Base-by-base conservation (phyloP, 2,888 invertebrate species). In the Ptychoptera albimana region DNA sequence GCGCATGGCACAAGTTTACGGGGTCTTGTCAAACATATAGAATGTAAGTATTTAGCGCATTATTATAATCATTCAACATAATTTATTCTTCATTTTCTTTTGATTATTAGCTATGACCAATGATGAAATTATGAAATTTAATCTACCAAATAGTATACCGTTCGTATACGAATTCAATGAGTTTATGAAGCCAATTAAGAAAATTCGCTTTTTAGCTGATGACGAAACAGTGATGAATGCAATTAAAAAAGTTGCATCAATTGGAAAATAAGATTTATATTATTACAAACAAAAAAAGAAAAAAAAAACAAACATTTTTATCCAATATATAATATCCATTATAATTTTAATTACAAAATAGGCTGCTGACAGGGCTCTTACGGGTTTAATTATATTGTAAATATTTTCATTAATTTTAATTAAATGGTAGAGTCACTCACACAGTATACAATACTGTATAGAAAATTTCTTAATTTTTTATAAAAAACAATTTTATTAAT, bases 1-100 rank as follows among this genome's bases (percentile, higher is more conserved):
- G 88, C 88, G 34, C 89, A 89, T 57, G 88, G 88, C 45, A 89
- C 88, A 67, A 87, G 86, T 60, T 72, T 89, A 45, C 71, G 88
- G 56, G 88, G 87, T 52, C 84, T 89, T 55, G 86, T 89, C 2
- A 89, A 88, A 64, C 83, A 87, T 71, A 75, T 89, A 61, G 87
- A 88, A 60, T 70, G 83, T 83, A 66, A 69, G 74, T 64, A 8
- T 7, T 7, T 7, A 32, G 9, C n/a, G 9, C 9, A 32, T 29
- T 32, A 5, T 30, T 34, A 35, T 34, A 41, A 36, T n/a, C 48
- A 30, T 32, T 7, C 4, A 32, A 32, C 2, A 11, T 49, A 32
- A 32, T 7, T 32, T 9, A 32, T 7, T n/a, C n/a, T 32, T 32
- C 2, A 32, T 32, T 32, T 7, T 7, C 35, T 35, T 51, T 48